These are phyloP conservation scores for Hippocampus kuda DNA, from an alignment of 2,797 vertebrate genomes.

Conservation along the genomic window DNA sequence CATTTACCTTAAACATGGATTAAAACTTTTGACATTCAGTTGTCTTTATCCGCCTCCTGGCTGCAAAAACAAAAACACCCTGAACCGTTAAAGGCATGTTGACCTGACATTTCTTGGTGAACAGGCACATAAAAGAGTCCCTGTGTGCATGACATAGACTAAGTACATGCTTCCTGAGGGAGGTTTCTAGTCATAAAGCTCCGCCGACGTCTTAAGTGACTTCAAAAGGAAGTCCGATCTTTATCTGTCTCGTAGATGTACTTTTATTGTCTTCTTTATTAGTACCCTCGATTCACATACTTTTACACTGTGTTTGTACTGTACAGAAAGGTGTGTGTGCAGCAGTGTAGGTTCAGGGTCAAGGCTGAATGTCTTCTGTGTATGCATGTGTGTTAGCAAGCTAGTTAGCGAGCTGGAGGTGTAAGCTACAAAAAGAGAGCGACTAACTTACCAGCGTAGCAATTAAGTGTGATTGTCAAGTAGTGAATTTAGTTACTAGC, in stretches of 20 bases:
- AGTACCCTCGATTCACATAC: conserved; percentile 28
- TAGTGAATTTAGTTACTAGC: no score
- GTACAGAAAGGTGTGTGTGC: conserved; percentile 39
- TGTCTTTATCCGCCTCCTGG: background rate
- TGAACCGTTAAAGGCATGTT: background rate
- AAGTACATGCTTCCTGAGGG: conserved; percentile 30
- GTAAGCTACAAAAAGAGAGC: no score
- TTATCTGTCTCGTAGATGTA: conserved; percentile 34
- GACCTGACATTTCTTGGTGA: background rate
- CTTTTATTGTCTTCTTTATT: conserved; percentile 35
- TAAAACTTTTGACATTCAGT: background rate
- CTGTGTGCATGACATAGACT: conserved; percentile 7
- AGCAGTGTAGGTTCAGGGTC: conserved; percentile 42
- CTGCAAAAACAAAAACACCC: background rate
- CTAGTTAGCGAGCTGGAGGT: no score
- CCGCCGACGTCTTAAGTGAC: conserved; percentile 29
- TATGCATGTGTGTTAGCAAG: background rate
- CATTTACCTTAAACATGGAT: background rate
- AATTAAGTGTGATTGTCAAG: no score
- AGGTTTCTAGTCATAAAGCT: conserved; percentile 40
- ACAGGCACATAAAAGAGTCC: background rate
- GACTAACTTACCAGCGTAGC: no score
- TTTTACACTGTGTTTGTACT: conserved; percentile 18
- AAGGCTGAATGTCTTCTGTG: conserved; percentile 13
- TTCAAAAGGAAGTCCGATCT: conserved; percentile 34